Evolutionary conservation across 2,797 vertebrate species (phyloP), one percentile per base, ranked within the genome.

Genomic region (Ataeniobius toweri): DNA sequence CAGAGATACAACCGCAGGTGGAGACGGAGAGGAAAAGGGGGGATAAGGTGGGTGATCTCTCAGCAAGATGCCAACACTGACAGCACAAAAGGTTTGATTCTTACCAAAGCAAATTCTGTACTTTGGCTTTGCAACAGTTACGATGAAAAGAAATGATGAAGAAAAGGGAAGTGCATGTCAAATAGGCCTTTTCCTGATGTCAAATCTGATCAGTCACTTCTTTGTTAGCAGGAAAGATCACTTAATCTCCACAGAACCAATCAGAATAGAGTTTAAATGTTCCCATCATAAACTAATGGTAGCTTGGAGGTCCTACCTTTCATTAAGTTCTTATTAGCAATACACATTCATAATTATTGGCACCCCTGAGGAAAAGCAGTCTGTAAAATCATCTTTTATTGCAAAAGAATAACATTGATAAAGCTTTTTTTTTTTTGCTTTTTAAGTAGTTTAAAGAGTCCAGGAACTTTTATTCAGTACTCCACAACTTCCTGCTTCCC

Each of bases 1-100:
- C 88, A 88, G 80, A 87, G 88, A 91, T 89, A 80, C 51, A 81
- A 55, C 18, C 41, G 75, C 83, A 80, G 89, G 85, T 73, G 81
- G 80, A 83, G 80, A 63, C 68, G 80, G 44, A 80, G 80, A 79
- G 44, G 44, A 46, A 46, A 10, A 10, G 44, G 44, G 44, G 44
- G 39, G 65, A 26, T 12, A 73, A 71, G 70, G 74, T 1, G 77
- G 72, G 58, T 18, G 76, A 77, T 77, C 67, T 53, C 71, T 5
- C n/a, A 80, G 73, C 67, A 9, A 63, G 59, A 41, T 5, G 16
- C 71, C 16, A 67, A 69, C 67, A 36, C 50, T 68, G 78, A 73
- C 84, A 53, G 48, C 13, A 10, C 3, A 50, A 76, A 65, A 77
- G 73, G 75, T 79, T 72, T 78, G 71, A 85, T 59, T 83, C 67